These are phyloP conservation scores for Zaprionus taronus DNA, from an alignment of 1,140 invertebrate genomes.

Conservation along the genomic window DNA sequence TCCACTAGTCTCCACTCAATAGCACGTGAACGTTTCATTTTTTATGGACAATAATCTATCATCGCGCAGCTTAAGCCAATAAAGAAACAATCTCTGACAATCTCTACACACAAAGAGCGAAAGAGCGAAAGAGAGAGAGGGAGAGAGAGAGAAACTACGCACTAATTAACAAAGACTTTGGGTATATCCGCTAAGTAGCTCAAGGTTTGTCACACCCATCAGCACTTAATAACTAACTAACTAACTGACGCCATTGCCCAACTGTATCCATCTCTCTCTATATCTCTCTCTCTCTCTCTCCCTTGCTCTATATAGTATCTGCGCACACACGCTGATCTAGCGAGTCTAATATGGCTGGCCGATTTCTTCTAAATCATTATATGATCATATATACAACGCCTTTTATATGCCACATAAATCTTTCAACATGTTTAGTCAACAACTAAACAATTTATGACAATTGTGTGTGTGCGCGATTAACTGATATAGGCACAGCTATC, in stretches of 20 bases:
- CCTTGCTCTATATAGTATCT: slow-evolving; percentile 19
- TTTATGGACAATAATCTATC: slow-evolving; percentile 15
- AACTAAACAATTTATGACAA: slow-evolving; percentile 81
- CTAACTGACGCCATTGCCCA: slow-evolving; percentile 66
- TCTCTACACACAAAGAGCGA: slow-evolving; percentile 27
- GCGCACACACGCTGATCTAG: slow-evolving; percentile 11
- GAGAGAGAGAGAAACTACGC: slow-evolving; percentile 37
- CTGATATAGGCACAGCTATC: slow-evolving; percentile 60
- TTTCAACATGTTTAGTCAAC: slow-evolving; percentile 81
- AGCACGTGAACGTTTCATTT: neutral
- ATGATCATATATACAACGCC: slow-evolving; percentile 57
- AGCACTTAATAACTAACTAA: slow-evolving; percentile 46
- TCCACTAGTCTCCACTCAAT: neutral
- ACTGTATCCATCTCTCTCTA: slow-evolving; percentile 36
- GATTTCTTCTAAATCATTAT: slow-evolving; percentile 81
- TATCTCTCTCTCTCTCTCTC: neutral
- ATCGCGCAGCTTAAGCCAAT: slow-evolving; percentile 9
- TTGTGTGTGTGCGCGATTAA: slow-evolving; percentile 65
- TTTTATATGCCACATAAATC: slow-evolving; percentile 66
- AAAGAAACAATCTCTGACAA: slow-evolving; percentile 18
- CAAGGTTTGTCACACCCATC: slow-evolving; percentile 62
- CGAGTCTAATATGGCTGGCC: slow-evolving; percentile 49
- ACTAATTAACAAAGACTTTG: slow-evolving; percentile 36
- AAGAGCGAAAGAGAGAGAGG: neutral
- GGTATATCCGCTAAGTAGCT: slow-evolving; percentile 62